Evolutionary conservation across 2,888 invertebrate species (phyloP).

Genomic region (Agriopis marginaria): DNA sequence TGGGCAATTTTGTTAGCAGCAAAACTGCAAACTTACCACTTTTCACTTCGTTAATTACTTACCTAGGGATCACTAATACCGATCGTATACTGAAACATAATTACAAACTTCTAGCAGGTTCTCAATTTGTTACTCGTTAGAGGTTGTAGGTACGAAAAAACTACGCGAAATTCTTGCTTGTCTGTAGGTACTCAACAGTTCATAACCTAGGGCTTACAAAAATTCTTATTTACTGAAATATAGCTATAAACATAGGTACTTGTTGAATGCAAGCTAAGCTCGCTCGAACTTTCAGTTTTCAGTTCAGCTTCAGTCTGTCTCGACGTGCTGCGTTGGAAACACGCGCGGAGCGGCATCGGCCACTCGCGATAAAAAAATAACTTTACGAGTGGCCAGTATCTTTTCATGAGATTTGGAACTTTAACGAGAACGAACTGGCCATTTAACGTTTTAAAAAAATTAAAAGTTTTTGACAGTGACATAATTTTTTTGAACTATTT

Average conservation of each 20-base stretch:
- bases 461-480: conserved; percentile 17
- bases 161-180: too few species aligned
- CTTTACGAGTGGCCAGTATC: conserved; percentile 31
- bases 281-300: conserved; percentile 45
- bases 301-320: conserved; percentile 53
- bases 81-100: too few species aligned
- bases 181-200: not conserved
- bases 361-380: conserved; percentile 31
- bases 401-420: conserved; percentile 3
- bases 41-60: too few species aligned
- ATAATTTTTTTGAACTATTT: conserved; percentile 8
- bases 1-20: too few species aligned
- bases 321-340: conserved; percentile 20
- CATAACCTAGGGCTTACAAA: not conserved
- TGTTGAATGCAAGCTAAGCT: conserved; percentile 61
- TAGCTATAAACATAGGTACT: conserved; percentile 50
- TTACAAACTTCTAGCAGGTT: too few species aligned
- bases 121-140: too few species aligned
- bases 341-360: conserved; percentile 47
- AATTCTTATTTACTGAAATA: conserved; percentile 3
- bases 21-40: too few species aligned
- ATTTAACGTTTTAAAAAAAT: not conserved
- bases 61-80: too few species aligned
- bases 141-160: too few species aligned
- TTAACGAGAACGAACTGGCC: not conserved